Conservation (phyloP, 2,797 vertebrate species). For the Paratrypauchen microcephalus region DNA sequence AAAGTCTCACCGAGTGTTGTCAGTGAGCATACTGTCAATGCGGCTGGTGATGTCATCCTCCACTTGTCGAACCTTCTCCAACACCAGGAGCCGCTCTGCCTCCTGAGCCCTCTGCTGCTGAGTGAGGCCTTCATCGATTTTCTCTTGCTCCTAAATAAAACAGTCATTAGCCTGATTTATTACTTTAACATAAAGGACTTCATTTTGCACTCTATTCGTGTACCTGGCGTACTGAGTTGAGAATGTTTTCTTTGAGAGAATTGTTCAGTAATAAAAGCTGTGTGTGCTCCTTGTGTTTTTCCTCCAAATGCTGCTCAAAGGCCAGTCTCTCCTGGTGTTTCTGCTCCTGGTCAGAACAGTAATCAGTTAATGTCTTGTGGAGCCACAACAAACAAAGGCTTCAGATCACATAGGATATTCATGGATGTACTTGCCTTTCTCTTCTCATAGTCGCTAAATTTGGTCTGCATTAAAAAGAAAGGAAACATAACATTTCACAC, state of each 20-base stretch:
- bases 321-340: slow-evolving; percentile 89
- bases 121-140: slow-evolving; percentile 82
- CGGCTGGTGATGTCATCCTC: slow-evolving; percentile 79
- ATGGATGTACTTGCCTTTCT: slow-evolving; percentile 83
- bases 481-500: background rate
- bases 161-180: background rate
- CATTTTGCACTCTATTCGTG: background rate
- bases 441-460: slow-evolving; percentile 92
- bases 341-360: slow-evolving; percentile 74
- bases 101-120: slow-evolving; percentile 84
- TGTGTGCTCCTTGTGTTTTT: slow-evolving; percentile 84
- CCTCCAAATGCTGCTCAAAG: slow-evolving; percentile 84
- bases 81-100: slow-evolving; percentile 80
- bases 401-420: background rate
- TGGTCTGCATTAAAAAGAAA: slow-evolving; percentile 80
- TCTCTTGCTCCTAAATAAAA: slow-evolving; percentile 82
- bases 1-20: slow-evolving; percentile 80
- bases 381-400: background rate
- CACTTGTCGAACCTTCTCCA: slow-evolving; percentile 81
- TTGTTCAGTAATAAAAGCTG: slow-evolving; percentile 83
- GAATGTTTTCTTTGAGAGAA: slow-evolving; percentile 84
- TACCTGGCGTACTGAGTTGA: slow-evolving; percentile 87
- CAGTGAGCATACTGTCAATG: slow-evolving; percentile 85
- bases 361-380: background rate
- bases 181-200: background rate